phyloP scores from a whole-genome alignment of 2,888 invertebrate genomes.

The Cheilosia urbana region DNA sequence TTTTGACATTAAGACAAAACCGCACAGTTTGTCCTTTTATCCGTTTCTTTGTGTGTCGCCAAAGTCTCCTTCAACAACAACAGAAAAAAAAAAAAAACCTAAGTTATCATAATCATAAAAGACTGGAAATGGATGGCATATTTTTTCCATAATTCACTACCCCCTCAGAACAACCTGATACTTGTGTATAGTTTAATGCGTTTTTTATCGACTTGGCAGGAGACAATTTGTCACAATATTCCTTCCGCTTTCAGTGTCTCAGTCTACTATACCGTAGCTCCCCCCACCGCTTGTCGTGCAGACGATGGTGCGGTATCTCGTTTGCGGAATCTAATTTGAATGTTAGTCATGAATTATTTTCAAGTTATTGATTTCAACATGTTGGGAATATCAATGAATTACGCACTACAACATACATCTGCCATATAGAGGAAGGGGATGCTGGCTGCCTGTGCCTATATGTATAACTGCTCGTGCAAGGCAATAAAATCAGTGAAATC shows the following conservation, averaged over 20 bases:
- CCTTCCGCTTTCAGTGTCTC: constrained; percentile 1
- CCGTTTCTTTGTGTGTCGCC: constrained; percentile 10
- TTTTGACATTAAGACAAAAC: constrained; percentile 75
- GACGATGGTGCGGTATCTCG: constrained; percentile 11
- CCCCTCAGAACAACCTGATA: constrained; percentile 64
- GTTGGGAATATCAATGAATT: constrained; percentile 69
- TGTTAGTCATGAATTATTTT: constrained; percentile 74
- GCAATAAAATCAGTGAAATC: constrained; percentile 53
- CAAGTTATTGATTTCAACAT: constrained; percentile 75
- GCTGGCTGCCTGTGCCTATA: background rate
- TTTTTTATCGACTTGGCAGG: constrained; percentile 75
- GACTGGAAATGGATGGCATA: constrained; percentile 61
- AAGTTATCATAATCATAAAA: constrained; percentile 69
- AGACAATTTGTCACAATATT: constrained; percentile 73
- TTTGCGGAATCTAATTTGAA: constrained; percentile 63
- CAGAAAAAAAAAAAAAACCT: constrained; percentile 24
- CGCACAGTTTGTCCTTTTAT: constrained; percentile 65
- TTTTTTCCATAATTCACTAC: constrained; percentile 70
- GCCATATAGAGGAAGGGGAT: constrained; percentile 3
- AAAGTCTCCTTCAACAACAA: background rate
- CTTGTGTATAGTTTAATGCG: constrained; percentile 69
- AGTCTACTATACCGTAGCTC: background rate
- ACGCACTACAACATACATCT: constrained; percentile 2
- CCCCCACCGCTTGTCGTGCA: background rate
- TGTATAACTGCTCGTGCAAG: constrained; percentile 3